Base-by-base conservation (phyloP, 2,113 vertebrate species). In the Tragelaphus scriptus region DNA sequence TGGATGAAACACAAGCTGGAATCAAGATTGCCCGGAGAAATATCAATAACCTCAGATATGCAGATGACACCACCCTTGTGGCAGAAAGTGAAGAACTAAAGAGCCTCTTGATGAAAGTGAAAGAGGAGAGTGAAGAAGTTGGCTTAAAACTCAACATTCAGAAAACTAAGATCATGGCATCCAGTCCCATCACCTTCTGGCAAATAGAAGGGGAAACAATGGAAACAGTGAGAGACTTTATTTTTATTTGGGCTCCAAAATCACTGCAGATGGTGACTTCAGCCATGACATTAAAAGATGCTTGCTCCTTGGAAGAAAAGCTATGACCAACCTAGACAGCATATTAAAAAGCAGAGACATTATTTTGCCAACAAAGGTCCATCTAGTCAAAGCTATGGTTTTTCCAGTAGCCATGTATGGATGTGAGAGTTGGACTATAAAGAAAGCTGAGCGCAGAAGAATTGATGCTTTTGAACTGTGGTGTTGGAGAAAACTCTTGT, bases 361-460 rank as follows among this genome's bases (percentile, higher is more conserved):
- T 68, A 68, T 17, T 68, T 68, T 68, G 65, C 65, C 65, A 32
- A 32, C 30, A 36, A 68, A 68, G 16, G 8, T 68, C 16, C 65
- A 9, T 68, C 65, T 68, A 68, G 32, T 68, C 63, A n/a, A 68
- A 19, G 16, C 7, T 68, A n/a, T n/a, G 16, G 32, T n/a, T 68
- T n/a, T n/a, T 68, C 63, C 63, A 19, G 4, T 68, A 19, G 32
- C 7, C 63, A 68, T n/a, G 32, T n/a, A 68, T 68, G 63, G 32
- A 68, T 68, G 63, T 68, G 63, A n/a, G 32, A n/a, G 16, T 68
- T 68, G 16, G 63, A 68, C 32, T 68, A 19, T n/a, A 5, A 32
- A n/a, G 16, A 68, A n/a, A 10, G 63, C 7, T n/a, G 32, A 68
- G 32, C 15, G 1, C 7, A 0, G 0, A n/a, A 17, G 40, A 65